Percentiles rank a stretch among this genome's conserved stretches.
Evolutionary conservation across 2,888 invertebrate species (phyloP).

Genomic region (Pammene fasciana): DNA sequence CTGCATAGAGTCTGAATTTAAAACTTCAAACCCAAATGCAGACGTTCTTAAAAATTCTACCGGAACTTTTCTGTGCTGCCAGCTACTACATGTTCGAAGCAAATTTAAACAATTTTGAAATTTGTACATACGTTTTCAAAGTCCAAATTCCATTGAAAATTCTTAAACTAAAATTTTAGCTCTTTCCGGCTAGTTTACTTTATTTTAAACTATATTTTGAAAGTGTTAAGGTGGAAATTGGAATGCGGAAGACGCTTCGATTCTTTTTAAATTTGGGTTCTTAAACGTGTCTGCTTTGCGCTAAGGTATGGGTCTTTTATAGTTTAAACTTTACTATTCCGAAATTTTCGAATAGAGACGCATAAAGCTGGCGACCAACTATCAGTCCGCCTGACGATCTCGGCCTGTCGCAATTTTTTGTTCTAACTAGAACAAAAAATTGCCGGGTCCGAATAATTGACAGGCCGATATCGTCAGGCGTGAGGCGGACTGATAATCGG

Average conservation of each 20-base stretch:
- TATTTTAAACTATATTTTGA: conserved; percentile 14
- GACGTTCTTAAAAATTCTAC: conserved; percentile 27
- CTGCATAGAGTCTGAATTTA: conserved; percentile 24
- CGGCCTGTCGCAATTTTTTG: too few species aligned
- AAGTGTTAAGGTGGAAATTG: conserved; percentile 15
- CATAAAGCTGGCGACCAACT: too few species aligned
- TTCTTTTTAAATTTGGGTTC: conserved; percentile 37
- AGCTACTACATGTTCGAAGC: conserved; percentile 13
- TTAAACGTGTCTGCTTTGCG: conserved; percentile 30
- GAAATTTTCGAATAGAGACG: conserved; percentile 1
- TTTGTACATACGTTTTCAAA: background rate
- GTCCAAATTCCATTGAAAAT: conserved; percentile 11
- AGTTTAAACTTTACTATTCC: conserved; percentile 17
- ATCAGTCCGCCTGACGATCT: too few species aligned
- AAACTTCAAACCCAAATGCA: conserved; percentile 30
- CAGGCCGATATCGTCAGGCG: too few species aligned
- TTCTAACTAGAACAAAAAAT: too few species aligned
- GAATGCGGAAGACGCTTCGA: conserved; percentile 1
- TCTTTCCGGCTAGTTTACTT: background rate
- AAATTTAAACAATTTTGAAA: conserved; percentile 6
- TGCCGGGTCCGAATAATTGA: too few species aligned
- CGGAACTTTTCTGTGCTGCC: conserved; percentile 22
- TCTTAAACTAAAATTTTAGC: background rate
- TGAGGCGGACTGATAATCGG: too few species aligned
- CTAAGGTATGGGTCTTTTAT: conserved; percentile 29